Conservation (phyloP, 2,888 invertebrate species). For the Aphidoletes aphidimyza region DNA sequence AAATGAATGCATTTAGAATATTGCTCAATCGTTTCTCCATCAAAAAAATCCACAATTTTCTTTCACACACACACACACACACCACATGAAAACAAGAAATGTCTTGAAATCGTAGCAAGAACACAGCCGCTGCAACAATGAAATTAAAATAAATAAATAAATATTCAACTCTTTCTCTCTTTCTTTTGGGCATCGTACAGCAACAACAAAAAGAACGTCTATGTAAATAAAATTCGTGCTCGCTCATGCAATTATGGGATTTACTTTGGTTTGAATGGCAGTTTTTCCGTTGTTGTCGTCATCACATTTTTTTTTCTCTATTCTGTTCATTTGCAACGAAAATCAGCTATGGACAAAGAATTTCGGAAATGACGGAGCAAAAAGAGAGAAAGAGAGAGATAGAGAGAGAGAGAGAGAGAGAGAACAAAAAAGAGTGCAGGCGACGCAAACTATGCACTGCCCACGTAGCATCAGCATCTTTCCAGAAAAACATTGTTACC, state of each 20-base stretch:
- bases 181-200: background rate
- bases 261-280: conserved; percentile 39
- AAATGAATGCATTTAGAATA: conserved; percentile 24
- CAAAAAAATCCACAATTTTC: background rate
- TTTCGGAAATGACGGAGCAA: background rate
- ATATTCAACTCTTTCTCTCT: conserved; percentile 51
- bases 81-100: no score
- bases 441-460: background rate
- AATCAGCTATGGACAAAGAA: background rate
- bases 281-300: conserved; percentile 1
- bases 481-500: background rate
- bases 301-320: background rate
- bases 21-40: conserved; percentile 5
- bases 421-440: background rate
- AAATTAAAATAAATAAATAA: conserved; percentile 51
- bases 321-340: background rate
- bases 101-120: background rate
- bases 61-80: no score
- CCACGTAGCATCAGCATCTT: background rate
- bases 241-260: conserved; percentile 39
- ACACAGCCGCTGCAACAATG: background rate
- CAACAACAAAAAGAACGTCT: background rate
- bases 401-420: background rate
- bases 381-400: no score
- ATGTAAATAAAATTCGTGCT: conserved; percentile 46